Evolutionary conservation across 2,888 invertebrate genomes (phyloP).

Genomic region (Catocala sponsa): DNA sequence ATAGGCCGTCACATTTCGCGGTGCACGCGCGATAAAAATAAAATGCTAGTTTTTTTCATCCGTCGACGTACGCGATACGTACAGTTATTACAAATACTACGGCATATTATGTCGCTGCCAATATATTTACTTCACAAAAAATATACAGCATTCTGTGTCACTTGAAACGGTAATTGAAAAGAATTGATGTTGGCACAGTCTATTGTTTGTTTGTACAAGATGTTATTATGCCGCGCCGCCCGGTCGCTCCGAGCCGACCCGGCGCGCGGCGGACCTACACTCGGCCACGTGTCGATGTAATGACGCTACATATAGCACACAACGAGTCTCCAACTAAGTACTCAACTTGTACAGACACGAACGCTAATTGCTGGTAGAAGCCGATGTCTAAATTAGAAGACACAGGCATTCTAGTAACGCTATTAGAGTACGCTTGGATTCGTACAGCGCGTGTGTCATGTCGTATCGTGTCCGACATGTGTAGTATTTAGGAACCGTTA

Average conservation of each 20-base stretch:
- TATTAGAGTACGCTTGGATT: neutral
- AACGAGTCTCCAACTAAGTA: neutral
- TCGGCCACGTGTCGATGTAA: too few relatives aligned
- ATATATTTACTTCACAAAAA: conserved; percentile 35
- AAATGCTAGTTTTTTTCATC: conserved; percentile 62
- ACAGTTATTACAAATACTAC: conserved; percentile 26
- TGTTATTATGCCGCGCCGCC: too few relatives aligned
- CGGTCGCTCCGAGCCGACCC: too few relatives aligned
- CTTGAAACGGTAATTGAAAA: conserved; percentile 39
- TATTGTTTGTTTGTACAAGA: conserved; percentile 18
- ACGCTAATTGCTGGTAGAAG: conserved; percentile 3
- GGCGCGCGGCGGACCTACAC: too few relatives aligned
- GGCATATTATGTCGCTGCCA: conserved; percentile 4
- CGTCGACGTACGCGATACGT: conserved; percentile 45
- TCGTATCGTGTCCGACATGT: neutral
- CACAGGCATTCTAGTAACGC: conserved; percentile 1
- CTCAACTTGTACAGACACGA: neutral
- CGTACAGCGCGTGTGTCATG: neutral
- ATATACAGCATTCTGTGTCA: conserved; percentile 19
- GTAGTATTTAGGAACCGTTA: conserved; percentile 14
- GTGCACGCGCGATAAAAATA: conserved; percentile 68
- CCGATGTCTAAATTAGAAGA: conserved; percentile 11
- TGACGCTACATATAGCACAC: neutral
- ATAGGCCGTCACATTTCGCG: conserved; percentile 66
- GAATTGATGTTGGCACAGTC: conserved; percentile 28